A percentile compares a stretch with the other conserved stretches of the same genome.
These are phyloP conservation scores for Crenichthys baileyi DNA, from an alignment of 2,797 vertebrate species.

Conservation along the genomic window DNA sequence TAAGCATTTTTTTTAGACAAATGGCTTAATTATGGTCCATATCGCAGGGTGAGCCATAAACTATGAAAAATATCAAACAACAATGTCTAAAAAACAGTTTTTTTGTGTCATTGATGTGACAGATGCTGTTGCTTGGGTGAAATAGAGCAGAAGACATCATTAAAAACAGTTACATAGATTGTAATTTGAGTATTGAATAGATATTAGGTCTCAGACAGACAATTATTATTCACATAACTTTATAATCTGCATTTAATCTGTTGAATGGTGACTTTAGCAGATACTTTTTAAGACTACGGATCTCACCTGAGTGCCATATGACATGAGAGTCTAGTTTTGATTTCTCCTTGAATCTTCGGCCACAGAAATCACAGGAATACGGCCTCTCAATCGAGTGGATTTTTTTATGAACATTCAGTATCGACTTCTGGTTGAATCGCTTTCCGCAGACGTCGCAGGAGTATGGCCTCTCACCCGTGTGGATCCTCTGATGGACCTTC, in stretches of 20 bases:
- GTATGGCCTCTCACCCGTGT: conserved; percentile 29
- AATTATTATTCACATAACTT: background rate
- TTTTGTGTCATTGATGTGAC: too few species aligned
- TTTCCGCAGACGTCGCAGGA: conserved; percentile 25
- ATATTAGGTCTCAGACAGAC: too few species aligned
- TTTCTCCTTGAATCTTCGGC: conserved; percentile 17
- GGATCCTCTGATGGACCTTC: conserved; percentile 23
- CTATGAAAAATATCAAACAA: background rate
- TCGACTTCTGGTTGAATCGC: conserved; percentile 18
- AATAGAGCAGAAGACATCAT: too few species aligned
- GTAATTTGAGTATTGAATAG: too few species aligned
- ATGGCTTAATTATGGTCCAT: background rate
- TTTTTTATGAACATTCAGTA: conserved; percentile 17
- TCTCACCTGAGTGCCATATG: conserved; percentile 25
- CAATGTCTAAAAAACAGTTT: background rate
- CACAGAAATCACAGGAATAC: conserved; percentile 16
- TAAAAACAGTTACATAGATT: too few species aligned
- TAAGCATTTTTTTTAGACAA: background rate
- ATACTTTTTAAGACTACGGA: background rate
- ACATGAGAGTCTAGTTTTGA: conserved; percentile 20
- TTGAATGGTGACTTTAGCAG: background rate
- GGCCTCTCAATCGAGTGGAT: conserved; percentile 23
- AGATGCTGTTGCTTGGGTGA: too few species aligned
- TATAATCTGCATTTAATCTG: background rate
- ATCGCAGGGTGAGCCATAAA: background rate